A percentile compares a stretch with the other conserved stretches of the same genome.
phyloP scores from a whole-genome alignment of 2,113 vertebrate species.

The Amazona vittata region DNA sequence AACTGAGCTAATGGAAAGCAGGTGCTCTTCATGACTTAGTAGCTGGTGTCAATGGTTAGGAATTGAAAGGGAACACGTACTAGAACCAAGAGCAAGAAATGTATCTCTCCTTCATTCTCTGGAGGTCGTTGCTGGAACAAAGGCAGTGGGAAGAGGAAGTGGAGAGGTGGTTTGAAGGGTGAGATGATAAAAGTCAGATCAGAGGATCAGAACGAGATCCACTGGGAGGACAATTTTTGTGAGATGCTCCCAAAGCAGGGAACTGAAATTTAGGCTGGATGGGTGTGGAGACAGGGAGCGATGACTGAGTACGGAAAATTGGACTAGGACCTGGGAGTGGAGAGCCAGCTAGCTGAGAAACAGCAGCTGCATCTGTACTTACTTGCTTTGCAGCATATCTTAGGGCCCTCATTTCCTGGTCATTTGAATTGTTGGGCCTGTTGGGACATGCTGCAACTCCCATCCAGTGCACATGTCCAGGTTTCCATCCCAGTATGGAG shows the following conservation, averaged over 20 bases:
- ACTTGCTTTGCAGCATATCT: constrained; percentile 61
- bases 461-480: not conserved
- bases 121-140: not conserved
- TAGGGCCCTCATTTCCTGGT: constrained; percentile 35
- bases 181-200: not conserved
- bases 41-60: not conserved
- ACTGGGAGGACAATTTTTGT: not conserved
- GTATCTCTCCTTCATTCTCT: not conserved
- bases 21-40: not conserved
- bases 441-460: not conserved
- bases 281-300: not conserved
- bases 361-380: constrained; percentile 2
- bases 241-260: not conserved
- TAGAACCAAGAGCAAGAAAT: not conserved
- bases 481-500: constrained; percentile 10
- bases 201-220: not conserved
- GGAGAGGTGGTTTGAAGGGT: not conserved
- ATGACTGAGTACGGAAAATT: constrained; percentile 49
- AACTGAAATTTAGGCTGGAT: constrained; percentile 2
- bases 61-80: not conserved
- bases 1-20: not conserved
- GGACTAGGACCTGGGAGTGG: not conserved
- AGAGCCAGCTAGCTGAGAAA: constrained; percentile 30
- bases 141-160: not conserved
- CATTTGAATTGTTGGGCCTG: not conserved